phyloP scores from a whole-genome alignment of 2,113 vertebrate species.

The Bubo bubo region DNA sequence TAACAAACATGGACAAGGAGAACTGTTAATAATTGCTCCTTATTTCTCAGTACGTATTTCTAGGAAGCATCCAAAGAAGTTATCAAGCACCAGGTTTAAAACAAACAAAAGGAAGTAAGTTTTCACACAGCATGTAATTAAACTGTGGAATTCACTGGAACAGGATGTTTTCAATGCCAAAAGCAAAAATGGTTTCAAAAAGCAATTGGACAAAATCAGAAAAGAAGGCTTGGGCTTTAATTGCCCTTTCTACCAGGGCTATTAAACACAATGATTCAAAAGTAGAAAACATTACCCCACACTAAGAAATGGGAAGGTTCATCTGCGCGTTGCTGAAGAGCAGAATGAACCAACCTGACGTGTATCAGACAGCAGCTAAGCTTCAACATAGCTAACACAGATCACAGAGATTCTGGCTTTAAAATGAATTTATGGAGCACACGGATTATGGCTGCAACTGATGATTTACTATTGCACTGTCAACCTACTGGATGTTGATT shows the following conservation, averaged over 20 bases:
- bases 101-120: constrained; percentile 45
- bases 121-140: constrained; percentile 44
- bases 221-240: not conserved
- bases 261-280: not conserved
- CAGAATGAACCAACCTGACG: constrained; percentile 12
- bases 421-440: constrained; percentile 59
- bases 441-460: constrained; percentile 6
- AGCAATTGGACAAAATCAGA: not conserved
- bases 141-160: constrained; percentile 3
- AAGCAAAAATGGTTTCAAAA: constrained; percentile 31
- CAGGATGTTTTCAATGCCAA: not conserved
- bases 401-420: constrained; percentile 43
- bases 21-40: constrained; percentile 20
- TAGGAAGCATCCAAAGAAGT: constrained; percentile 43
- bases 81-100: constrained; percentile 42
- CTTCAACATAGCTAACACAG: constrained; percentile 44
- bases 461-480: constrained; percentile 51
- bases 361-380: constrained; percentile 39
- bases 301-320: not conserved
- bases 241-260: not conserved
- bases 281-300: not conserved
- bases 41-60: constrained; percentile 29
- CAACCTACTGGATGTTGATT: constrained; percentile 32
- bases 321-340: constrained; percentile 4
- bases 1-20: constrained; percentile 30